Evolutionary conservation across 2,797 vertebrate genomes (phyloP).

Genomic region (Tapera naevia): DNA sequence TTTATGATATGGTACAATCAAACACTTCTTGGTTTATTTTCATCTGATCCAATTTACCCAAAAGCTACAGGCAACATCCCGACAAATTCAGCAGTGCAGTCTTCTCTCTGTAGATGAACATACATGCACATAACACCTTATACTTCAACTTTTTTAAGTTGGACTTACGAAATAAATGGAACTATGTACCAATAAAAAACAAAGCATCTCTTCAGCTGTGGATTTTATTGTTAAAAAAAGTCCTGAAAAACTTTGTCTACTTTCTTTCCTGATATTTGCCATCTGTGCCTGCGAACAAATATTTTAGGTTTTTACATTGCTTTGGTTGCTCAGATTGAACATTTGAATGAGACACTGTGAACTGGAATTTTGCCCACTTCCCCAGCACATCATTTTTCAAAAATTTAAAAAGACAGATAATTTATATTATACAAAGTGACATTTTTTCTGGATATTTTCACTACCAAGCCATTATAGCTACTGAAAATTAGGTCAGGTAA

Average conservation of each 20-base stretch:
- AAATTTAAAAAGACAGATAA: neutral
- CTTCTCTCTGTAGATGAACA: neutral
- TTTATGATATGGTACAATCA: neutral
- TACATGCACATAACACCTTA: neutral
- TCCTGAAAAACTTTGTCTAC: neutral
- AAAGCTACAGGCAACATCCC: constrained; percentile 30
- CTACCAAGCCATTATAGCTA: neutral
- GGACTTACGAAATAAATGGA: neutral
- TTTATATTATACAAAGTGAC: neutral
- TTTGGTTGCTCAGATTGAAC: neutral
- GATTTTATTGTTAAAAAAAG: neutral
- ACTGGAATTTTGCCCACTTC: neutral
- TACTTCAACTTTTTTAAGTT: neutral
- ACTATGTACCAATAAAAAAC: neutral
- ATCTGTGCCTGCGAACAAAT: neutral
- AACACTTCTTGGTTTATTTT: neutral
- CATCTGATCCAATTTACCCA: neutral
- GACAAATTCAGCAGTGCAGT: neutral
- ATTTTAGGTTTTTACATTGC: neutral
- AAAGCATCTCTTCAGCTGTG: neutral
- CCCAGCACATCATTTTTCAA: neutral
- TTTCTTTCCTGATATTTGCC: neutral
- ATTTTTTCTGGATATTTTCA: neutral
- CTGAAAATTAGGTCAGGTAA: neutral
- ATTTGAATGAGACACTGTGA: neutral